Evolutionary conservation across 2,888 invertebrate genomes (phyloP), one percentile per base, ranked within the genome.

Genomic region (Zootermopsis nevadensis): DNA sequence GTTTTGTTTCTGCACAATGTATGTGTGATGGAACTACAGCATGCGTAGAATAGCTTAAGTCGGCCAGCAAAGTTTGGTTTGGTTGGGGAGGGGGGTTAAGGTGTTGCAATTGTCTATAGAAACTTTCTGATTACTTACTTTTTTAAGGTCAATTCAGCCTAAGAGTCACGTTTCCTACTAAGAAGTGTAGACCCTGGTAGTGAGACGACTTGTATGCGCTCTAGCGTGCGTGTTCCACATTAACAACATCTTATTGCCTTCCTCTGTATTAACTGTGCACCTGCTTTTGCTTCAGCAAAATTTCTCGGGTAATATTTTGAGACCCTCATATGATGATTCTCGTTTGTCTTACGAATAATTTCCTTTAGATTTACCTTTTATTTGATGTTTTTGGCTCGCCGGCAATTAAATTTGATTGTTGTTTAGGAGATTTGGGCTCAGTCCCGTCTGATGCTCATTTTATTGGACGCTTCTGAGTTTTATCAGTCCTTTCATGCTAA

Each of bases 191-290:
- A 74, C 33, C n/a, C n/a, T 12, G 10, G 24, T 74, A 74, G 74
- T 74, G 38, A 74, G 74, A n/a, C 74, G 35, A 74, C 74, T 74
- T 38, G 74, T 74, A 74, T 74, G 74, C 74, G 74, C 22, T 38
- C 74, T 74, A 24, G 74, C 38, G 74, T 38, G 33, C n/a, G 30
- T 69, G 35, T 74, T 38, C 35, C 35, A 74, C 74, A 74, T 74
- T 74, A 74, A 74, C 74, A 74, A 74, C 74, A 74, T 74, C 42
- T 38, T 74, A n/a, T 38, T 38, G 10, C 38, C 4, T n/a, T 74
- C 38, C 42, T 24, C 6, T n/a, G 33, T 74, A 38, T 42, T 24
- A 3, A 7, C 38, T 74, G 4, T 42, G 24, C 24, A 22, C 35
- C 10, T n/a, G 0, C n/a, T 10, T 2, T n/a, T 38, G n/a, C 38